A percentile compares a stretch with the other conserved stretches of the same genome.
phyloP scores from a whole-genome alignment of 2,797 vertebrate genomes.

The Ara ararauna region DNA sequence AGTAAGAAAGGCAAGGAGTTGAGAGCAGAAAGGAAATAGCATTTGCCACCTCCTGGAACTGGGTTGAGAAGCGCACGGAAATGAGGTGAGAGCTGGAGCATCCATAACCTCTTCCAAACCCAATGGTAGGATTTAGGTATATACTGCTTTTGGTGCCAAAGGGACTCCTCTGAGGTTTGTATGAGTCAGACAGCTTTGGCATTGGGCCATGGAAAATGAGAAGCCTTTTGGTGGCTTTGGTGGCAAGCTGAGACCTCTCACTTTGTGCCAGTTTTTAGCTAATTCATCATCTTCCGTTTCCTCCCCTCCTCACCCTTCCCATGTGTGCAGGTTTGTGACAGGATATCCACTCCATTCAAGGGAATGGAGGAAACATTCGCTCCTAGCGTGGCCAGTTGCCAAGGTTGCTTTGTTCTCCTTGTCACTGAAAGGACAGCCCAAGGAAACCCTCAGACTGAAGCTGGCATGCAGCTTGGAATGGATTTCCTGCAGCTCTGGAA shows the following conservation, averaged over 20 bases:
- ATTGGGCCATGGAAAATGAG: background rate
- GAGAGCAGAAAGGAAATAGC: background rate
- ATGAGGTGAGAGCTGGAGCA: background rate
- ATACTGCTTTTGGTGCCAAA: background rate
- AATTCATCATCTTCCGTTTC: slow-evolving; percentile 55
- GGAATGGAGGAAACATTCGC: slow-evolving; percentile 11
- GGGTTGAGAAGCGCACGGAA: background rate
- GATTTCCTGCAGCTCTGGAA: slow-evolving; percentile 52
- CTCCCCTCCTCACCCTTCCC: slow-evolving; percentile 52
- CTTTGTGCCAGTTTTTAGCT: background rate
- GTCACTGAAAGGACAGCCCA: slow-evolving; percentile 47
- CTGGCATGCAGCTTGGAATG: background rate
- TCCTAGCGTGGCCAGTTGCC: background rate
- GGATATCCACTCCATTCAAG: slow-evolving; percentile 41
- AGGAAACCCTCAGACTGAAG: slow-evolving; percentile 44
- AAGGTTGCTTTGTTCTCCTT: slow-evolving; percentile 73
- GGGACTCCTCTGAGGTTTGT: background rate
- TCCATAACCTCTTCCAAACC: background rate
- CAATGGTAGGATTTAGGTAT: fast-evolving
- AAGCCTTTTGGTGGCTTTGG: background rate
- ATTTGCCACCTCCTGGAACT: background rate
- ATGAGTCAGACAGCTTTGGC: background rate
- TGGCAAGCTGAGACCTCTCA: background rate
- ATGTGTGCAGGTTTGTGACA: background rate
- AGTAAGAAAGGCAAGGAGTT: background rate